Evolutionary conservation across 2,113 vertebrate species (phyloP), one percentile per base, ranked within the genome.

Genomic region (Notiomystis cincta): DNA sequence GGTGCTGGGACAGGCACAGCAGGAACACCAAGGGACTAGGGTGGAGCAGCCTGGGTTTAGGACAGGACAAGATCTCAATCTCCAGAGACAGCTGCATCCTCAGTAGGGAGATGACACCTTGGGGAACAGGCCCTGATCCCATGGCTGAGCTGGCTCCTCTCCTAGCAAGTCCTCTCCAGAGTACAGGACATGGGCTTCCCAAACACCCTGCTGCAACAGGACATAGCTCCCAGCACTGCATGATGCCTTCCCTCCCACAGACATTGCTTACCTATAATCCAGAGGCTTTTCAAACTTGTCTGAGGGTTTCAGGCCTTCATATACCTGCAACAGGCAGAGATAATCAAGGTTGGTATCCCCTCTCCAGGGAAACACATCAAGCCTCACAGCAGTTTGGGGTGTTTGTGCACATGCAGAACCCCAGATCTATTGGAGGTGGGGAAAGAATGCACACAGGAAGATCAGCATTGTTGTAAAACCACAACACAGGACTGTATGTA

Each of bases 281-380:
- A 99, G 97, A 57, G 98, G 99, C 94, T 99, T 99, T 97, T 99
- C 99, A 89, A 98, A 99, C 78, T 99, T 99, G 97, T 99, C 99
- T 0, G 99, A 99, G 5, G 99, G 99, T 79, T 99, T 99, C 67
- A 99, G 98, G 75, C 99, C 99, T 97, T 99, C 99, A 87, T 98
- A 99, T n/a, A 99, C 99, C 99, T 99, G 97, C 40, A 95, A 91
- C 24, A 64, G 80, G 40, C 37, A 96, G 37, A 95, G 16, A 72
- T 19, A 53, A 75, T 56, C 35, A 81, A 87, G 35, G 64, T 4
- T 86, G 42, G 24, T 83, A 94, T 40, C 14, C 56, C 57, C 15
- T 25, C 44, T 53, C 12, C 57, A 91, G 61, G 8, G 21, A 14
- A 87, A 40, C 44, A n/a, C 3, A 28, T 45, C 35, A 83, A 83